Base-by-base conservation (phyloP, 2,888 invertebrate species). In the Bembecia ichneumoniformis region DNA sequence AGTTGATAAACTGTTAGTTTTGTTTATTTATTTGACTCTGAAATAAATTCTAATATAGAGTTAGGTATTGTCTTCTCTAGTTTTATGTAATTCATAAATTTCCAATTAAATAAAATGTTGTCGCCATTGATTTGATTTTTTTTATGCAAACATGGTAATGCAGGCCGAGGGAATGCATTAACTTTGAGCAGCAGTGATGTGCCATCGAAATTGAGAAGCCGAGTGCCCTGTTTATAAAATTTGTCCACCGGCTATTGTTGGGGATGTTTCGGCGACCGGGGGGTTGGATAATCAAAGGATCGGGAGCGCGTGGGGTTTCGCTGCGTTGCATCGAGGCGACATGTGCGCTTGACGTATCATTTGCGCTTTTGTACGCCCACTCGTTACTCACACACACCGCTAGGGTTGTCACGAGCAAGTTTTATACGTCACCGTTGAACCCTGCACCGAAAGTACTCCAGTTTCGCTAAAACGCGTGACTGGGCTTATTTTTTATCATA, bases 311-410 rank as follows among this genome's bases (percentile, higher is more conserved):
- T 54, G 54, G 57, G 54, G 58, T 59, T 58, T 51, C 50, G 28
- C 28, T 28, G 28, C 28, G 28, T 28, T 28, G 28, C 28, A 2
- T 28, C 28, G 28, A 28, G 52, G 63, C 63, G 58, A 54, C 74
- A 77, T 81, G 74, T 83, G 83, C 71, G 67, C 64, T 60, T 74
- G 82, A 78, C 79, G 71, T 79, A 73, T 77, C 68, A 80, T 82
- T 82, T 82, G 79, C 67, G 72, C 78, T 77, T 79, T 74, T 80
- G 68, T 68, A 70, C 77, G 74, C 77, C 78, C 71, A 71, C 76
- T 71, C 71, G 67, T 74, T 77, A 70, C 50, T 74, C 76, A 70
- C 50, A 57, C 50, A 47, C n/a, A n/a, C 28, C n/a, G 40, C 40
- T 40, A 40, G 40, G 40, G 40, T 40, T 40, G 40, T 40, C 13